Conservation (phyloP, 2,797 vertebrate species). For the Malacoctenus gilli region DNA sequence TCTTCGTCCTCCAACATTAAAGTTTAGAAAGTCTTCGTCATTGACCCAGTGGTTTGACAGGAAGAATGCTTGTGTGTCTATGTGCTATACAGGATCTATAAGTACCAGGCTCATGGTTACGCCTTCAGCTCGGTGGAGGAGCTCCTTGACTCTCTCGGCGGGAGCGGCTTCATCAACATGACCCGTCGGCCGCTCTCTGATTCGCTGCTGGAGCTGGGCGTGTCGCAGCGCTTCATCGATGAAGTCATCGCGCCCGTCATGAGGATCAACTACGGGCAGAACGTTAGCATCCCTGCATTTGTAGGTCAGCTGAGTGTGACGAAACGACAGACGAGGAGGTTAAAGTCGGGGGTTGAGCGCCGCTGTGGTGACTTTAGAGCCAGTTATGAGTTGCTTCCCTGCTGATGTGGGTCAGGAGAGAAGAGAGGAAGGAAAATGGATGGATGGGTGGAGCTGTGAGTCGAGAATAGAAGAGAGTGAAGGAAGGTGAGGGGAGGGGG, state of each 20-base stretch:
- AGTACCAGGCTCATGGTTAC: slow-evolving; percentile 96
- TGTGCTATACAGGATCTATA: slow-evolving; percentile 87
- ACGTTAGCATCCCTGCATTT: slow-evolving; percentile 93
- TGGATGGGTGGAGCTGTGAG: slow-evolving; percentile 26
- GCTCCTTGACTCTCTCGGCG: slow-evolving; percentile 90
- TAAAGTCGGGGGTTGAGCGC: neutral
- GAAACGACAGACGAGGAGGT: neutral
- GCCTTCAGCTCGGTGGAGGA: slow-evolving; percentile 95
- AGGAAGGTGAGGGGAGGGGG: slow-evolving; percentile 50
- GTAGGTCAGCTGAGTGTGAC: slow-evolving; percentile 83
- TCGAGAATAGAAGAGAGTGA: slow-evolving; percentile 43
- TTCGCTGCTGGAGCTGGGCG: slow-evolving; percentile 91
- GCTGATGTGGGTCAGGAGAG: slow-evolving; percentile 39
- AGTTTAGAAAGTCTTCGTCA: too few relatives aligned
- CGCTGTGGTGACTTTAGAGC: neutral
- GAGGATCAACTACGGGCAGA: slow-evolving; percentile 94
- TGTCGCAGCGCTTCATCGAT: slow-evolving; percentile 95
- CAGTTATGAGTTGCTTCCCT: neutral
- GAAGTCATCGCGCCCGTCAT: slow-evolving; percentile 93
- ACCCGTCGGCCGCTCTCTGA: slow-evolving; percentile 90
- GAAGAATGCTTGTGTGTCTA: slow-evolving; percentile 8
- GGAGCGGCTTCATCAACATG: slow-evolving; percentile 95
- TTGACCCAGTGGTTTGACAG: too few relatives aligned
- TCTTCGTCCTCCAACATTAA: too few relatives aligned
- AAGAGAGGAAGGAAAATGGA: slow-evolving; percentile 8